Evolutionary conservation across 1,140 invertebrate species (phyloP).

Genomic region (Nasonia longicornis): DNA sequence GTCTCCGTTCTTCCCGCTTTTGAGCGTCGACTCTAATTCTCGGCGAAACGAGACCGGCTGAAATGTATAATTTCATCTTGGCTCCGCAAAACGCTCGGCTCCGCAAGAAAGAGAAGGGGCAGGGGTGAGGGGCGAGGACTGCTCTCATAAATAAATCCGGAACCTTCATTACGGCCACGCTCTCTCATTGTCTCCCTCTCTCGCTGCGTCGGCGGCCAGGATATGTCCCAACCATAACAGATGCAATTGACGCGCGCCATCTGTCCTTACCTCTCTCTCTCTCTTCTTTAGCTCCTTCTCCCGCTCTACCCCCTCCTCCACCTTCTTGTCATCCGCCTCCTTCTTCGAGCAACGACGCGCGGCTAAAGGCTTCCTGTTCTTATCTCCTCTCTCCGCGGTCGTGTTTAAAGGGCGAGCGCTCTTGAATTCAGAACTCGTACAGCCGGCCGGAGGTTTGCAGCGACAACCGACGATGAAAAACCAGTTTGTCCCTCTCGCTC

Average conservation of each 20-base stretch:
- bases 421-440: neutral
- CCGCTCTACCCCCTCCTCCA: neutral
- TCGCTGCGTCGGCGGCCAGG: neutral
- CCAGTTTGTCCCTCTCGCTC: neutral
- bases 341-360: neutral
- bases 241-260: conserved; percentile 17
- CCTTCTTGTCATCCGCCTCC: neutral
- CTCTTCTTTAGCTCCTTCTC: neutral
- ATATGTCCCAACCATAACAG: conserved; percentile 6
- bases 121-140: too few relatives aligned
- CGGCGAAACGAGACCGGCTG: neutral
- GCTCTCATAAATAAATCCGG: conserved; percentile 26
- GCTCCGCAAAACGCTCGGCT: neutral
- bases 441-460: neutral
- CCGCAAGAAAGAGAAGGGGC: neutral
- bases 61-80: conserved; percentile 1
- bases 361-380: neutral
- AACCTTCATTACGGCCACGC: neutral
- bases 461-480: neutral
- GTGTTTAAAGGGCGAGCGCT: neutral
- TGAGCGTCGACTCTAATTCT: neutral
- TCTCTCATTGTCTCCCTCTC: neutral
- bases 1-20: neutral
- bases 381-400: neutral
- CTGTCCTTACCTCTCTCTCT: neutral